Base-by-base conservation (phyloP, 2,797 vertebrate genomes). In the Manis crassicaudata region DNA sequence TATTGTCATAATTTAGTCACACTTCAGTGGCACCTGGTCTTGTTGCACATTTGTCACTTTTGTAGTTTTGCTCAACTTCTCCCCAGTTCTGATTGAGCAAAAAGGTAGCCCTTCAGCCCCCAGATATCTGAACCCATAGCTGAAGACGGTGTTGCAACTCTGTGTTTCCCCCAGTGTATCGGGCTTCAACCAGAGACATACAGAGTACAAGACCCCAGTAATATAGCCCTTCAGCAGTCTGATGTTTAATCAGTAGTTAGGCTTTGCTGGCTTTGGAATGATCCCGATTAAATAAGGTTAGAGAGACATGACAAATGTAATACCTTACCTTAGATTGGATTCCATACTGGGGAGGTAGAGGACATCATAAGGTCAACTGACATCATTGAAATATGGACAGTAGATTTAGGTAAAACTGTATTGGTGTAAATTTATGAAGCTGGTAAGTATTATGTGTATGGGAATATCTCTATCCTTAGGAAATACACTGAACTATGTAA, bases 221-320 rank as follows among this genome's bases (percentile, higher is more conserved):
- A 77, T 63, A 20, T 16, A 72, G 25, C 40, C 27, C 40, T 68
- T 62, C 13, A 68, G 46, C 43, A 43, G 52, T 68, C 43, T 75
- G 54, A 84, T 83, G 35, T 72, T 76, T 60, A 86, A 18, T 92
- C 50, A 92, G 75, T 70, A 46, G 52, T 58, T 65, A 58, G 50
- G 6, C 8, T 83, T 83, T 79, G 50, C 60, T 92, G 86, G 16
- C 50, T 68, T 1, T 70, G 21, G 75, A 87, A 16, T 94, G 62
- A 25, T 92, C 65, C 43, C 58, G 63, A 40, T 76, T 77, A 85
- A 88, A 54, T 11, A 21, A 75, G 35, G 43, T 76, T 92, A 43
- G 80, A 90, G 63, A 67, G 20, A 81, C 52, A 13, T 92, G 92
- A 80, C 52, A 82, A 84, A 81, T 87, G 23, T 62, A 90, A 60